Evolutionary conservation across 2,113 vertebrate genomes (phyloP).

Genomic region (Chaetops frenatus): DNA sequence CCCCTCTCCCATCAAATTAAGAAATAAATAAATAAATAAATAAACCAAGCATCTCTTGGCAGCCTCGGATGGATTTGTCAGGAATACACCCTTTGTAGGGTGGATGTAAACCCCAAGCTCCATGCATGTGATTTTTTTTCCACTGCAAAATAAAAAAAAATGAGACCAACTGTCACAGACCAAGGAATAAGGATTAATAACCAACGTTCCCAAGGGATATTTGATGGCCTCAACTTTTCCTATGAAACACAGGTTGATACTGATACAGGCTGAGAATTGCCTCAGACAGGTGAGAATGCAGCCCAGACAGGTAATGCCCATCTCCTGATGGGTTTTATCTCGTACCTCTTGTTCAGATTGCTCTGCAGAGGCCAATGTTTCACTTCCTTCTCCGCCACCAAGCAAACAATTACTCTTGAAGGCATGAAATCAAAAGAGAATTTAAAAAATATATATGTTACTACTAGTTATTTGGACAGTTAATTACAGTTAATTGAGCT

Average conservation of each 20-base stretch:
- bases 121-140: not conserved
- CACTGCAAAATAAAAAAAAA: not conserved
- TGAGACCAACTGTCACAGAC: not conserved
- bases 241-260: not conserved
- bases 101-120: not conserved
- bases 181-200: not conserved
- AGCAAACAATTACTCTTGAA: not conserved
- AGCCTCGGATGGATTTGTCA: not conserved
- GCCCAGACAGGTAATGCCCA: not conserved
- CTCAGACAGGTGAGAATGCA: not conserved
- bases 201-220: not conserved
- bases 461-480: not conserved
- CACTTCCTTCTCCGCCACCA: not conserved
- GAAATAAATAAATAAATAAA: not conserved
- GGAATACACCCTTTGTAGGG: not conserved
- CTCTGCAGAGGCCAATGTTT: not conserved
- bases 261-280: not conserved
- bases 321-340: not conserved
- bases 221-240: not conserved
- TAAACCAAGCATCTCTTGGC: not conserved
- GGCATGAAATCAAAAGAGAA: not conserved
- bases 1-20: not conserved
- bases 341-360: not conserved
- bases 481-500: constrained; percentile 32
- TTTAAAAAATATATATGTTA: not conserved